A percentile compares a stretch with the other conserved stretches of the same genome.
These are phyloP conservation scores for Scolopax mira DNA, from an alignment of 2,113 vertebrate species.

Conservation along the genomic window DNA sequence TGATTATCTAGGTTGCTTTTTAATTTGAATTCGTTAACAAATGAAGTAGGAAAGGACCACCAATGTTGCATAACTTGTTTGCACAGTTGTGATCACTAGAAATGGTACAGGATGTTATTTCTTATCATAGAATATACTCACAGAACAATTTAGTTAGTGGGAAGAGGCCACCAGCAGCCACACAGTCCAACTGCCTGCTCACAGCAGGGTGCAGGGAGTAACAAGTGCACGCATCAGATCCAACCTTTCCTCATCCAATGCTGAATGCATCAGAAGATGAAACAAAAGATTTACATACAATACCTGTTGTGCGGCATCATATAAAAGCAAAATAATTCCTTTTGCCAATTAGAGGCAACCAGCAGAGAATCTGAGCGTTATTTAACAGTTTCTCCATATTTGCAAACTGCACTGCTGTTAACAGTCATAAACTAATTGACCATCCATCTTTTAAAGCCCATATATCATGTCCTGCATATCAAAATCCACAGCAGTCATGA, in stretches of 20 bases:
- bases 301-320: neutral
- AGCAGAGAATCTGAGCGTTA: neutral
- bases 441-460: neutral
- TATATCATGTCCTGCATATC: neutral
- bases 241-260: neutral
- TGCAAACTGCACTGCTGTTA: neutral
- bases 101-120: neutral
- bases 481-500: neutral
- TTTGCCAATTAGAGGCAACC: neutral
- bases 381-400: neutral
- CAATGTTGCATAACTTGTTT: neutral
- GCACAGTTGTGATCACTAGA: neutral
- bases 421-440: neutral
- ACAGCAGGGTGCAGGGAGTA: fast-evolving
- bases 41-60: neutral
- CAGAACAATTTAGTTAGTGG: neutral
- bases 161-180: neutral
- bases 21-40: neutral
- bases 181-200: neutral
- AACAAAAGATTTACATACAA: neutral
- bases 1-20: neutral
- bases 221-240: neutral
- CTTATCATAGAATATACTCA: neutral
- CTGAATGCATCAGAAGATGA: neutral
- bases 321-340: neutral